phyloP scores from a whole-genome alignment of 2,888 invertebrate genomes.

The Microctonus aethiopoides region DNA sequence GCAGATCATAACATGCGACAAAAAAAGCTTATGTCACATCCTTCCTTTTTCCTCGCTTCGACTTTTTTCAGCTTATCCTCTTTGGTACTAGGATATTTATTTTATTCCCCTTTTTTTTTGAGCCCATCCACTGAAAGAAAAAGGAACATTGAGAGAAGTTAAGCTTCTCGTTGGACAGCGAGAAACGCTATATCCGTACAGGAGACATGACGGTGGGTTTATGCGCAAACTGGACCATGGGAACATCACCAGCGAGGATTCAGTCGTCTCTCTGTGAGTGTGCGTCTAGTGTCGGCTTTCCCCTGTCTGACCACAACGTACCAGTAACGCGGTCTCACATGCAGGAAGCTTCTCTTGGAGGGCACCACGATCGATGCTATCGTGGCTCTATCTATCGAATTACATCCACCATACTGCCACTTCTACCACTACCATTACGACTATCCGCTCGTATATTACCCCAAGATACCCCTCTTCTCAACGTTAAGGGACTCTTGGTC shows the following conservation, averaged over 20 bases:
- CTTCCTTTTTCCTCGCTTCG: not conserved
- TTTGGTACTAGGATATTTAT: not conserved
- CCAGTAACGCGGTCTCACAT: not conserved
- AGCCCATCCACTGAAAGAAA: conserved; percentile 23
- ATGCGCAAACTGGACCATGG: conserved; percentile 30
- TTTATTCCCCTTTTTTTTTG: not conserved
- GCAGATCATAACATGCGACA: conserved; percentile 26
- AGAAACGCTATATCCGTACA: conserved; percentile 29
- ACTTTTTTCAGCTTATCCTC: not conserved
- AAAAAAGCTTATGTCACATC: conserved; percentile 13
- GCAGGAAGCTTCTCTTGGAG: conserved; percentile 3
- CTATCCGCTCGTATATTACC: not conserved
- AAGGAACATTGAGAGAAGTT: conserved; percentile 30
- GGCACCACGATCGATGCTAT: conserved; percentile 30
- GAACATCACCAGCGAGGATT: conserved; percentile 28
- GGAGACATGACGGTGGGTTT: conserved; percentile 30
- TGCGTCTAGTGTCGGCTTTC: conserved; percentile 13
- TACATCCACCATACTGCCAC: conserved; percentile 7
- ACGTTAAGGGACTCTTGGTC: not conserved
- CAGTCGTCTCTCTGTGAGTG: conserved; percentile 23
- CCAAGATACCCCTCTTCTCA: not conserved
- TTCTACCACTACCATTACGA: not conserved
- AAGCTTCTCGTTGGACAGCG: conserved; percentile 31
- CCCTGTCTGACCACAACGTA: conserved; percentile 3
- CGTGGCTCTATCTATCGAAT: conserved; percentile 25